phyloP scores from a whole-genome alignment of 2,113 vertebrate species.

The Pagrus major region DNA sequence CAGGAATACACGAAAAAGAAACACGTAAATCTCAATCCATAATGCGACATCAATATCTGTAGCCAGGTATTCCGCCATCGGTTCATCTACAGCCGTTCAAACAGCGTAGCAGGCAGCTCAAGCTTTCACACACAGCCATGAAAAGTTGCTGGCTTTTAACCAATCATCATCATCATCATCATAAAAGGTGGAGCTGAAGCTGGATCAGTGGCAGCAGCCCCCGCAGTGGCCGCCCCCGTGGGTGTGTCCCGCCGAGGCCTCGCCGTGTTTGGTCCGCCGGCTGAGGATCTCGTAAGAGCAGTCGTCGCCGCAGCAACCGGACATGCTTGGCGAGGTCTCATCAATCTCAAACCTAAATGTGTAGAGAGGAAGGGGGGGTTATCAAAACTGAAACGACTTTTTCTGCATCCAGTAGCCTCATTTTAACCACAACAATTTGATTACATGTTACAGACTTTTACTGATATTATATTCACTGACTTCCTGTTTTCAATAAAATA shows the following conservation, averaged over 20 bases:
- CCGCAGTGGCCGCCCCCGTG: slow-evolving; percentile 90
- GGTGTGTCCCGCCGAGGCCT: slow-evolving; percentile 87
- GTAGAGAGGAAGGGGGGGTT: neutral
- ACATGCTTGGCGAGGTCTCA: slow-evolving; percentile 92
- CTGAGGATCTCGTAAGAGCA: slow-evolving; percentile 95
- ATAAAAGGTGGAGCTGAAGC: neutral
- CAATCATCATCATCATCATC: slow-evolving; percentile 44
- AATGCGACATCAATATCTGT: slow-evolving; percentile 37
- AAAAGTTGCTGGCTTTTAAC: slow-evolving; percentile 72
- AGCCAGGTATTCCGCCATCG: slow-evolving; percentile 37
- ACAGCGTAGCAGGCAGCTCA: slow-evolving; percentile 39
- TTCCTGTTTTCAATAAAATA: too few relatives aligned
- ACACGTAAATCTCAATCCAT: slow-evolving; percentile 38
- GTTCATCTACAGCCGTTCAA: slow-evolving; percentile 22
- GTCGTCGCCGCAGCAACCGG: slow-evolving; percentile 93
- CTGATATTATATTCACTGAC: neutral
- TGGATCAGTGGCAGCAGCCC: slow-evolving; percentile 92
- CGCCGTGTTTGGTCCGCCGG: slow-evolving; percentile 92
- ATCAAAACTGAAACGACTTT: neutral
- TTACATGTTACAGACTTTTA: too few relatives aligned
- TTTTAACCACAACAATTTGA: neutral
- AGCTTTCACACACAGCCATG: slow-evolving; percentile 66
- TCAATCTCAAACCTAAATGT: slow-evolving; percentile 90
- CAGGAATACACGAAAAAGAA: slow-evolving; percentile 28
- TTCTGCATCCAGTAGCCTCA: neutral